Evolutionary conservation across 2,797 vertebrate genomes (phyloP), one percentile per base, ranked within the genome.

Genomic region (Neoniphon sammara): DNA sequence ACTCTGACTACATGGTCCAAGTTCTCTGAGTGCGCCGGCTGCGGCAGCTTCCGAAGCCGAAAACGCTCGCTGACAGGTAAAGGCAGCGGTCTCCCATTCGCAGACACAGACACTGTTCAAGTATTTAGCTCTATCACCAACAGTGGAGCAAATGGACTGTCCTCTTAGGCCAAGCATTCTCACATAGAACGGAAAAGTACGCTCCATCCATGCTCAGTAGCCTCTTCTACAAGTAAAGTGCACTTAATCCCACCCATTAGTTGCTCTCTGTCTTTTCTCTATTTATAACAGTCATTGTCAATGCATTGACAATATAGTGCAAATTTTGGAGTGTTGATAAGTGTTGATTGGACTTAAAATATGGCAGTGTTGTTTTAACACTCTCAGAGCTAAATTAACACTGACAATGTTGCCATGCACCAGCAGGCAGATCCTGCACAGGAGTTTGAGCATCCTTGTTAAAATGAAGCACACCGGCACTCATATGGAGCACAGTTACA

Each of bases 1-100:
- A 91, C 93, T 0, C 95, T 99, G 2, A 97, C 95, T 7, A 56
- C 94, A 20, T 99, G 98, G 98, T 97, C 97, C 76, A 96, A 92
- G 81, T 98, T 98, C 78, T 94, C 96, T 0, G 89, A 95, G 0
- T 99, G 98, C 72, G 53, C 80, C 1, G 94, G 91, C 73, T 99
- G 97, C 80, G 94, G 88, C 81, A 86, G 92, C 71, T 88, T 79
- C 5, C 92, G 83, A 23, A 94, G 77, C 7, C 94, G 96, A 57
- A 93, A 91, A 34, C 92, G 97, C 15, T 94, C 94, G 0, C 94
- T 97, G 60, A 93, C 96, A 93, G 98, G 98, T 98, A 93, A 15
- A 73, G 7, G 20, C 23, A 17, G 1, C 7, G 6, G 18, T 53
- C 20, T 53, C 42, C 23, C 14, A 49, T 7, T 62, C 25, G 68